A percentile compares a stretch with the other conserved stretches of the same genome.
These are phyloP conservation scores for Ceratotherium simum DNA, from an alignment of 2,113 vertebrate genomes.

Conservation along the genomic window DNA sequence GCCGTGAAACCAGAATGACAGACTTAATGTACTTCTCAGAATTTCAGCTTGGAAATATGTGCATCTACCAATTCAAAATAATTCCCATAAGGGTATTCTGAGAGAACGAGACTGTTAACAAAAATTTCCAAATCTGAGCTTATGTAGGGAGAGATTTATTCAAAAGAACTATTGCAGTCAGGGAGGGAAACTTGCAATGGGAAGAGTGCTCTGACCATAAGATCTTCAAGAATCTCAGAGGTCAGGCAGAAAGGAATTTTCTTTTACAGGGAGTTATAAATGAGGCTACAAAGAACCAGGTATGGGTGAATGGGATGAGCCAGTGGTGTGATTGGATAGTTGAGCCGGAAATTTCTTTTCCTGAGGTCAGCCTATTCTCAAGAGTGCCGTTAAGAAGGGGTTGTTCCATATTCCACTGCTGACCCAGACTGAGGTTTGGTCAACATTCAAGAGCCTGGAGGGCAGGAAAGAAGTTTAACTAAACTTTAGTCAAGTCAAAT, in stretches of 20 bases:
- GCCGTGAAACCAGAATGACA: neutral
- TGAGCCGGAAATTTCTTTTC: neutral
- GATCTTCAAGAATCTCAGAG: neutral
- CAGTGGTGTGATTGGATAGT: neutral
- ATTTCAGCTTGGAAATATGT: neutral
- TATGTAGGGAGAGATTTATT: neutral
- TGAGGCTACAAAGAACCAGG: neutral
- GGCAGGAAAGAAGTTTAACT: neutral
- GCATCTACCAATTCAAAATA: neutral
- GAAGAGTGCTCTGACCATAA: neutral
- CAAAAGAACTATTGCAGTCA: neutral
- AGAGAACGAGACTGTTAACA: neutral
- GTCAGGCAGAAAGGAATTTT: neutral
- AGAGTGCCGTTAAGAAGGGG: neutral
- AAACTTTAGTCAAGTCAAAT: neutral
- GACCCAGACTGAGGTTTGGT: neutral
- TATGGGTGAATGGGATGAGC: rapidly evolving
- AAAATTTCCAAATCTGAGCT: neutral
- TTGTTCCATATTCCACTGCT: neutral
- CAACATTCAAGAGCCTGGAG: neutral
- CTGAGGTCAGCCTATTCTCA: neutral
- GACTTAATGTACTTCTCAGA: neutral
- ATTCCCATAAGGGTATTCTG: neutral
- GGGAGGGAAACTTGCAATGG: neutral
- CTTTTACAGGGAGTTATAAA: neutral